These are phyloP conservation scores for Vimba vimba DNA, from an alignment of 2,113 vertebrate genomes.

Conservation along the genomic window DNA sequence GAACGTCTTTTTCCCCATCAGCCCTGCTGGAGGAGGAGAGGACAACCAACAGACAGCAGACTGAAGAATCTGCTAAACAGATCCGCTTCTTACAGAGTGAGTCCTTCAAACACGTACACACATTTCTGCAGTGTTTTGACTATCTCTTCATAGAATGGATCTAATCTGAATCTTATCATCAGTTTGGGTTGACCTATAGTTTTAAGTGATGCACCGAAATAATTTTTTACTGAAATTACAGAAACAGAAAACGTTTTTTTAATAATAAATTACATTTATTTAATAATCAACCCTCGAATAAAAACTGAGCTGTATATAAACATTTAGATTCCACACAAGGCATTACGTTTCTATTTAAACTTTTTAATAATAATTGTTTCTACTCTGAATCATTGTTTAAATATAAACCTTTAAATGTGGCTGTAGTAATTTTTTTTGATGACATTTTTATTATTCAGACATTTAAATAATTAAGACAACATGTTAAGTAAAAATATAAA, in stretches of 20 bases:
- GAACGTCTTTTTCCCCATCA: slow-evolving; percentile 64
- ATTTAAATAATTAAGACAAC: neutral
- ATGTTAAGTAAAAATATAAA: neutral
- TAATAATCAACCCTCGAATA: neutral
- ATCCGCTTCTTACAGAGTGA: slow-evolving; percentile 94
- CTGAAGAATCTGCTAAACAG: slow-evolving; percentile 93
- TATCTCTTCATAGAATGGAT: neutral
- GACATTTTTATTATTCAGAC: neutral
- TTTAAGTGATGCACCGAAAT: neutral
- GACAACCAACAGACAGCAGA: slow-evolving; percentile 85
- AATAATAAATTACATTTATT: neutral
- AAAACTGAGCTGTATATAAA: neutral
- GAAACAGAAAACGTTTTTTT: neutral
- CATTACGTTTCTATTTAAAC: neutral
- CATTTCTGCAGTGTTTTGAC: neutral
- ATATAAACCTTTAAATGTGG: no score
- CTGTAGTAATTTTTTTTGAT: neutral
- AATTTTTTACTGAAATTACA: no score
- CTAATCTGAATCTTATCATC: neutral
- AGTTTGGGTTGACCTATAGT: neutral
- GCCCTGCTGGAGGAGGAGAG: slow-evolving; percentile 95
- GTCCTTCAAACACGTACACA: slow-evolving; percentile 37
- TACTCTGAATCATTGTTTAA: no score
- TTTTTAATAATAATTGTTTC: no score
- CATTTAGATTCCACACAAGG: neutral